These are phyloP conservation scores for Tineola bisselliella DNA, from an alignment of 2,888 invertebrate genomes.

Conservation along the genomic window DNA sequence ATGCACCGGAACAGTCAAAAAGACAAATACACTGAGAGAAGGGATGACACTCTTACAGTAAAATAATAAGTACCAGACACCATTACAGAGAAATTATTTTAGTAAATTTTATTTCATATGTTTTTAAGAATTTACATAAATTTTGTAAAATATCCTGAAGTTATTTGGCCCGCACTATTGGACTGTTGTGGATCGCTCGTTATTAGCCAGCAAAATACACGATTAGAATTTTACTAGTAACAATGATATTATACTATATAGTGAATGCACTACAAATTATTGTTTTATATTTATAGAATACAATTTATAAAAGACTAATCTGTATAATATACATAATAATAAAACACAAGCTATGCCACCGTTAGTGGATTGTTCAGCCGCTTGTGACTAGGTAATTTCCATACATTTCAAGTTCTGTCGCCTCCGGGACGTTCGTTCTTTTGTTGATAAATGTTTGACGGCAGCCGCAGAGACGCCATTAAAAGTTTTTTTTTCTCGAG, in stretches of 20 bases:
- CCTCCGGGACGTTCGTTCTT: slow-evolving; percentile 69
- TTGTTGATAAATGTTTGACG: slow-evolving; percentile 70
- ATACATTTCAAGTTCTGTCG: slow-evolving; percentile 69
- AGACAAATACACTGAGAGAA: slow-evolving; percentile 63
- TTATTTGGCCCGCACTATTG: slow-evolving; percentile 50
- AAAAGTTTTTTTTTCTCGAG: slow-evolving; percentile 62
- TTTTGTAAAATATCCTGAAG: slow-evolving; percentile 25
- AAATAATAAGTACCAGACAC: slow-evolving; percentile 65
- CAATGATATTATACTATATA: too few species aligned
- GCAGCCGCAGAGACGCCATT: slow-evolving; percentile 68
- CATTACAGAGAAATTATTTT: slow-evolving; percentile 26
- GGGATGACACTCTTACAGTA: slow-evolving; percentile 57
- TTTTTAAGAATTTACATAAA: not conserved
- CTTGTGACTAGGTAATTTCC: slow-evolving; percentile 68
- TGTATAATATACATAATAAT: too few species aligned
- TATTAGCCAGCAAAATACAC: too few species aligned
- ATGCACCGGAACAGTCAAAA: slow-evolving; percentile 68
- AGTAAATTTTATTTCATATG: not conserved
- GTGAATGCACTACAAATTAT: too few species aligned
- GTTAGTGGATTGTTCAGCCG: slow-evolving; percentile 67
- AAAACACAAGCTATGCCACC: slow-evolving; percentile 65
- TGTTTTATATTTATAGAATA: too few species aligned
- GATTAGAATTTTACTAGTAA: too few species aligned
- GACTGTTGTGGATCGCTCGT: slow-evolving; percentile 23
- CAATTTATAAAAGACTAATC: slow-evolving; percentile 34